Base-by-base conservation (phyloP, 2,888 invertebrate genomes). In the Halictus ligatus region DNA sequence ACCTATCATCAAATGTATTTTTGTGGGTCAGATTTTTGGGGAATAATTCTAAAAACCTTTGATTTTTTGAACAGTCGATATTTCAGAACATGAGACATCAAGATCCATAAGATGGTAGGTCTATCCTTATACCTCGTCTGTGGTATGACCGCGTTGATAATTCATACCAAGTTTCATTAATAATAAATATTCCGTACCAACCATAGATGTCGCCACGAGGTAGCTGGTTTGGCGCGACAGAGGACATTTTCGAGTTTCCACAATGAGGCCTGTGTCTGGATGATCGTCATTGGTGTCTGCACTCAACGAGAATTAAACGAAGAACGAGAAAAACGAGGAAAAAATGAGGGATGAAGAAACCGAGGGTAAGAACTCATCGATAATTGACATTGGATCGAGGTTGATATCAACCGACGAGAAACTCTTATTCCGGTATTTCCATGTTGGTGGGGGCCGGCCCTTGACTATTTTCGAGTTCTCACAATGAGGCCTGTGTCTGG, bases 381-480 rank as follows among this genome's bases (percentile, higher is more conserved):
- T 67, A 67, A 67, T 67, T 35, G 21, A 18, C 1, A 67, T 29
- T 18, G 29, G 13, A 46, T 13, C 15, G 48, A 15, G 15, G 18
- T 50, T 8, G 7, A 60, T 21, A 48, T 93, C 89, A 96, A 71
- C 97, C 97, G 86, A 97, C 96, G 85, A 96, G 0, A 91, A 96
- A 97, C 89, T 93, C 94, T 90, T 97, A 96, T n/a, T 96, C 95
- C 0, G 98, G 98, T 48, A 98, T 96, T 92, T 96, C 97, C 89
- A 98, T 95, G 94, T 98, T 98, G 0, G 95, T 94, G 0, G 98
- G 97, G 2, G 98, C 98, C 0, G 98, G 98, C 1, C 98, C 98
- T 95, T 97, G 35, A 35, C n/a, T n/a, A n/a, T n/a, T n/a, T n/a
- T n/a, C n/a, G n/a, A n/a, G 35, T 35, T 35, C 2, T 2, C 35